phyloP scores from a whole-genome alignment of 2,113 vertebrate genomes.

The Calonectris borealis region DNA sequence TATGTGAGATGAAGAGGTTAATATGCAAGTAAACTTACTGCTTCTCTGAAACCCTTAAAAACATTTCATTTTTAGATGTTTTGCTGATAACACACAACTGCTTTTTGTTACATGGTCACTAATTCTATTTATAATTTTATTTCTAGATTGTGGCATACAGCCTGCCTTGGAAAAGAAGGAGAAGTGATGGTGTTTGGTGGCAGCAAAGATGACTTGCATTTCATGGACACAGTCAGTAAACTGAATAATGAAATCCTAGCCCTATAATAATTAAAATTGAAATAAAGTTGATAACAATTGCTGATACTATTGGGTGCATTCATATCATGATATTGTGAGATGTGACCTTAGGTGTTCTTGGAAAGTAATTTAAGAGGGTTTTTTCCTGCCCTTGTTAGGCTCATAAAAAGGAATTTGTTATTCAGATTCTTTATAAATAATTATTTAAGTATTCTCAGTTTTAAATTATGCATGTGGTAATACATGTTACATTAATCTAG shows the following conservation, averaged over 20 bases:
- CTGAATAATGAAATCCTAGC: not conserved
- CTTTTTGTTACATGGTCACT: not conserved
- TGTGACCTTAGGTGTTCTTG: not conserved
- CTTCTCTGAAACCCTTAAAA: not conserved
- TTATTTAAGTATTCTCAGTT: not conserved
- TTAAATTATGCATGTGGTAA: not conserved
- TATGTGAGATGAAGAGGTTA: not conserved
- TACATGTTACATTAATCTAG: not conserved
- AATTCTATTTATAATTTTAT: not conserved
- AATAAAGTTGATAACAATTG: not conserved
- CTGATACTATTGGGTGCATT: not conserved
- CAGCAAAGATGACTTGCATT: slow-evolving; percentile 92
- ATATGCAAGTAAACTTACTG: not conserved
- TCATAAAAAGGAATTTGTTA: not conserved
- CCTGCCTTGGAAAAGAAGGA: slow-evolving; percentile 86
- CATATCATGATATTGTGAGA: not conserved
- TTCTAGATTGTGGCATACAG: slow-evolving; percentile 90
- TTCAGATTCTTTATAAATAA: not conserved
- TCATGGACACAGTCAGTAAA: slow-evolving; percentile 88
- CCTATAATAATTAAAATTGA: not conserved
- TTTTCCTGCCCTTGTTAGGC: not conserved
- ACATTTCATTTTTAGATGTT: not conserved
- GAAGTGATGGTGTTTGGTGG: slow-evolving; percentile 95
- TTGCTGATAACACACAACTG: not conserved
- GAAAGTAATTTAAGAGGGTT: not conserved